These are phyloP conservation scores for Eristalis tenax DNA, from an alignment of 2,888 invertebrate genomes.

Conservation along the genomic window DNA sequence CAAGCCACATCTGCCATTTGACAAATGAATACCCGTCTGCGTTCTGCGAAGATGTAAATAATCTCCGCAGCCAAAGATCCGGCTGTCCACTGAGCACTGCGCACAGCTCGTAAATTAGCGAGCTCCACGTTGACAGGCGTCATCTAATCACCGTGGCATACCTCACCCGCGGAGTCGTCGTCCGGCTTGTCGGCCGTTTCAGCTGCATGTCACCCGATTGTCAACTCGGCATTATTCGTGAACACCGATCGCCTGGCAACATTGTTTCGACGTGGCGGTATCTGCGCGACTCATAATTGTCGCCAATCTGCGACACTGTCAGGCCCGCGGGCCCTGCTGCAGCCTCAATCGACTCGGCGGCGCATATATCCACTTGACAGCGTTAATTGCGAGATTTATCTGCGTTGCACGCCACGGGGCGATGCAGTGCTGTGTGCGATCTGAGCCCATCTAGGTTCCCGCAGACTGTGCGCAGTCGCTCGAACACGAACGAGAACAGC, in stretches of 20 bases:
- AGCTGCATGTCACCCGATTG: constrained; percentile 14
- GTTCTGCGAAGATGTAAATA: background rate
- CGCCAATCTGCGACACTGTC: background rate
- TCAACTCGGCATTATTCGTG: constrained; percentile 7
- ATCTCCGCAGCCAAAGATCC: background rate
- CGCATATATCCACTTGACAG: constrained; percentile 51
- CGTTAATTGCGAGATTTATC: constrained; percentile 69
- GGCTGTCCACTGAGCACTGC: background rate
- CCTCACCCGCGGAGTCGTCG: background rate
- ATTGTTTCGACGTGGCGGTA: constrained; percentile 4
- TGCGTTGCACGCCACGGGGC: constrained; percentile 36
- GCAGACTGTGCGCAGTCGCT: background rate
- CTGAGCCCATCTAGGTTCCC: no score
- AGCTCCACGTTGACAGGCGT: background rate
- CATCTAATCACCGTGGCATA: background rate
- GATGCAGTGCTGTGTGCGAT: background rate
- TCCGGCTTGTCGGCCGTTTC: background rate
- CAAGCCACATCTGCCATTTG: background rate
- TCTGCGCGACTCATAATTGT: constrained; percentile 5
- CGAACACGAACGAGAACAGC: background rate
- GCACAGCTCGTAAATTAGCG: background rate
- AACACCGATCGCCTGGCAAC: constrained; percentile 6
- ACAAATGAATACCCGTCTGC: background rate
- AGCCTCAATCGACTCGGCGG: background rate
- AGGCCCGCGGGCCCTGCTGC: background rate